Evolutionary conservation across 2,113 vertebrate genomes (phyloP).

Genomic region (Sterrhoptilus dennistouni): DNA sequence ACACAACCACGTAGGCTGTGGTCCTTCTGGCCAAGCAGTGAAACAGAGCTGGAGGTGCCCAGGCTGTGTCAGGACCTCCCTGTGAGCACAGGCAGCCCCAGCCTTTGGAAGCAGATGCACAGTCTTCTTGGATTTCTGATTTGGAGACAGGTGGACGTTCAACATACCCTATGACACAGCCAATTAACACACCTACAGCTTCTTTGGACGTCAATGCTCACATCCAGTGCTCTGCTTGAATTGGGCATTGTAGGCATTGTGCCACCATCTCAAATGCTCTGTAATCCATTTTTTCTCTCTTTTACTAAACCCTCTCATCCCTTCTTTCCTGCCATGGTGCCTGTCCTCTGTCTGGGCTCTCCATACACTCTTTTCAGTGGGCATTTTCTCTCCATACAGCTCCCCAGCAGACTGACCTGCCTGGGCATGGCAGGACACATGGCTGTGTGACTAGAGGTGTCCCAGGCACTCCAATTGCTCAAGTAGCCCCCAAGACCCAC

Average conservation of each 20-base stretch:
- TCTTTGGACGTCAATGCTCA: neutral
- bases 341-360: neutral
- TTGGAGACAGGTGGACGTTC: accelerated
- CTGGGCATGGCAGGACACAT: neutral
- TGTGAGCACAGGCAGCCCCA: neutral
- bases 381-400: neutral
- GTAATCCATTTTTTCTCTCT: neutral
- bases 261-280: neutral
- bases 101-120: neutral
- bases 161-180: accelerated
- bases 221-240: neutral
- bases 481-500: neutral
- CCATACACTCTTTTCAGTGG: neutral
- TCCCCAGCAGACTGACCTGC: neutral
- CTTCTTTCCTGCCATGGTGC: neutral
- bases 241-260: neutral
- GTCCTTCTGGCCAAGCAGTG: neutral
- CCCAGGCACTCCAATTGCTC: neutral
- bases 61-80: neutral
- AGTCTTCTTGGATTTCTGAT: neutral
- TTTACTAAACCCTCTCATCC: neutral
- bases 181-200: neutral
- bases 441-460: neutral
- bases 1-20: neutral
- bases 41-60: neutral